Evolutionary conservation across 2,113 vertebrate species (phyloP).

Genomic region (Cisticola juncidis): DNA sequence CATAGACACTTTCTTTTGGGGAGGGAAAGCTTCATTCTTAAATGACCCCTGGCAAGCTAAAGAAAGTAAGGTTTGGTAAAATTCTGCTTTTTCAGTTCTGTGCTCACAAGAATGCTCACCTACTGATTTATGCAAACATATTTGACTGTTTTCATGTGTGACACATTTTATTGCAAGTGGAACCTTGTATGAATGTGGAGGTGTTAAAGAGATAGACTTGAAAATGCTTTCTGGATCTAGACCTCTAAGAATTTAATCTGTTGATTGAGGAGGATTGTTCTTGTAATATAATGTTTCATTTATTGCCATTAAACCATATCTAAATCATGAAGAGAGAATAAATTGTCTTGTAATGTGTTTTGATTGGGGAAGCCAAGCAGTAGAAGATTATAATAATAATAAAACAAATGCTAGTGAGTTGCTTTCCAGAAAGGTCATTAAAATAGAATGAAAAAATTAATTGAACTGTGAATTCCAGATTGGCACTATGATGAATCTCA

Average conservation of each 20-base stretch:
- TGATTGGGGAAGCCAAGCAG: neutral
- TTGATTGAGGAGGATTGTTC: neutral
- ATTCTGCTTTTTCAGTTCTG: neutral
- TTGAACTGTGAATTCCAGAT: conserved; percentile 25
- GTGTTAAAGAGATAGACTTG: neutral
- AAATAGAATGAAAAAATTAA: conserved; percentile 54
- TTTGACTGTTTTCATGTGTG: neutral
- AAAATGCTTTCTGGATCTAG: neutral
- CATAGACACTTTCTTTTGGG: neutral
- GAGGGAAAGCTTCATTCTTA: neutral
- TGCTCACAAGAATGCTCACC: neutral
- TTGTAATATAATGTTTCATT: neutral
- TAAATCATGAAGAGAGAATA: neutral
- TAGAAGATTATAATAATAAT: conserved; percentile 13
- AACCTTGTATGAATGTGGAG: neutral
- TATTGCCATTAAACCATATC: neutral
- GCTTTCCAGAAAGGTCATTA: conserved; percentile 14
- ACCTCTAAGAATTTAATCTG: neutral
- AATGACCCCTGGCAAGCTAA: neutral
- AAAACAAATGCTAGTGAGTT: conserved; percentile 11
- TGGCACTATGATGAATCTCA: neutral
- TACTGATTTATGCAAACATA: neutral
- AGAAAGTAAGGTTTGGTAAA: neutral
- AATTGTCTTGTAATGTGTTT: neutral
- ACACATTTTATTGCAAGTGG: neutral